Percentiles rank a stretch among this genome's conserved stretches.
Evolutionary conservation across 1,140 invertebrate genomes (phyloP).

Genomic region (Pogonomyrmex californicus): DNA sequence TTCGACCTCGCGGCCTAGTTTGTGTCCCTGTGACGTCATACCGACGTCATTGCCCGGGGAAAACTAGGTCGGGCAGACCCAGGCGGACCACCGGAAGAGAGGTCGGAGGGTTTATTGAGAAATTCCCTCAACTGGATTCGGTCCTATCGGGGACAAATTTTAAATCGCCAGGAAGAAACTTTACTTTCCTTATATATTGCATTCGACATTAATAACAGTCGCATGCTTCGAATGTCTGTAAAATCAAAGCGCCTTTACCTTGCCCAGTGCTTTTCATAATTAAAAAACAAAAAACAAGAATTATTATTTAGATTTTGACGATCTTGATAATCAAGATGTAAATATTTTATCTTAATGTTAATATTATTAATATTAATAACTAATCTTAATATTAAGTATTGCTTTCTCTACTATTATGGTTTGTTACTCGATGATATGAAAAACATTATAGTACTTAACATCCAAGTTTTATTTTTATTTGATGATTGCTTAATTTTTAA

Average conservation of each 20-base stretch:
- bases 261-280: not conserved
- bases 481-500: not conserved
- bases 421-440: not conserved
- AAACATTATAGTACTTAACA: not conserved
- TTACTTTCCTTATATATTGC: conserved; percentile 10
- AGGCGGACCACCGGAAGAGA: conserved; percentile 73
- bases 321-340: too few relatives aligned
- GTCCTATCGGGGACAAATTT: conserved; percentile 52
- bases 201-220: conserved; percentile 40
- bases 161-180: conserved; percentile 39
- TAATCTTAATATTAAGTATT: not conserved
- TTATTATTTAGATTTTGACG: too few relatives aligned
- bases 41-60: conserved; percentile 83
- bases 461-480: not conserved
- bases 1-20: conserved; percentile 81
- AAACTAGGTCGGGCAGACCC: conserved; percentile 80
- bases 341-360: too few relatives aligned
- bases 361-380: too few relatives aligned
- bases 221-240: not conserved
- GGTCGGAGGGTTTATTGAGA: conserved; percentile 79
- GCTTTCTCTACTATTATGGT: not conserved
- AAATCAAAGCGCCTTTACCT: not conserved
- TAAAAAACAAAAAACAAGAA: not conserved
- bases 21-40: conserved; percentile 79
- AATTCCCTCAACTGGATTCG: conserved; percentile 71